Conservation (phyloP, 2,888 invertebrate species). For the Trissolcus japonicus region DNA sequence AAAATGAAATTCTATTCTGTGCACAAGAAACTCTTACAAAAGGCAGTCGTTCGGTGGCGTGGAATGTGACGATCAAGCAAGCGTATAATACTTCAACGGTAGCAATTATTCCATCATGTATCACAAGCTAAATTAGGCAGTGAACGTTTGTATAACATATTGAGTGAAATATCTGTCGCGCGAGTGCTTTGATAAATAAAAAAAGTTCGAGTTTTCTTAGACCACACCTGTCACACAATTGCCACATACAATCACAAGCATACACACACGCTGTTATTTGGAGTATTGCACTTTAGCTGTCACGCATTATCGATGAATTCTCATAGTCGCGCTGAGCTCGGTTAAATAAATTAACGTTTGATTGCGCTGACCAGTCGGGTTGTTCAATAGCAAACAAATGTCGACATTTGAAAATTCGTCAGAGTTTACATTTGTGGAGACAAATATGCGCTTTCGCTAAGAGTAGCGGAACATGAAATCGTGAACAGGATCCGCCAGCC, state of each 20-base stretch:
- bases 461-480: no score
- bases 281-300: conserved; percentile 48
- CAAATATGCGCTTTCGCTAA: no score
- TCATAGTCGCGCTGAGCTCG: conserved; percentile 2
- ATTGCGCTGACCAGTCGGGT: not conserved
- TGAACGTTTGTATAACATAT: conserved; percentile 21
- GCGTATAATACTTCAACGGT: conserved; percentile 23
- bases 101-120: conserved; percentile 42
- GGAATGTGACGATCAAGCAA: conserved; percentile 33
- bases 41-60: conserved; percentile 4
- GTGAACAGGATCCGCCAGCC: no score
- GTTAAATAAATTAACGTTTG: not conserved
- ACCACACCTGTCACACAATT: conserved; percentile 7
- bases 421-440: no score
- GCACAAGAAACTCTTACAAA: not conserved
- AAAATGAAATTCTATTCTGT: not conserved
- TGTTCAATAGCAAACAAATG: no score
- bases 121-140: conserved; percentile 51
- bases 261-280: conserved; percentile 11
- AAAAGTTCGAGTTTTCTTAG: not conserved
- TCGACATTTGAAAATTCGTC: not conserved
- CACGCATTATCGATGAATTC: conserved; percentile 10
- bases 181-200: conserved; percentile 12
- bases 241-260: not conserved
- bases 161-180: conserved; percentile 3